Evolutionary conservation across 2,888 invertebrate genomes (phyloP).

Genomic region (Caenorhabditis angaria): DNA sequence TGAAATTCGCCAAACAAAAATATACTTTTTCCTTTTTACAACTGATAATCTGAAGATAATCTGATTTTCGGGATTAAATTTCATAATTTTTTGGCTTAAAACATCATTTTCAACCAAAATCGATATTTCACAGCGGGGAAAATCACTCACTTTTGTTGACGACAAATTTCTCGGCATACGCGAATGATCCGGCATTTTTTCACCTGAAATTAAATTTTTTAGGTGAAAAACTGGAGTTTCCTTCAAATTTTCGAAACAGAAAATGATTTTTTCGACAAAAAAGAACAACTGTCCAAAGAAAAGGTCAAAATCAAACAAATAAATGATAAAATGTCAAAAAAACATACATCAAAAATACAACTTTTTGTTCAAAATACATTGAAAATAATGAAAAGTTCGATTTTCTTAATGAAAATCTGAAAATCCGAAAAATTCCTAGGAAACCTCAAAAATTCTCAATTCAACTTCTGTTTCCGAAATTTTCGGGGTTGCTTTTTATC

Average conservation of each 20-base stretch:
- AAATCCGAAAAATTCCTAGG: not conserved
- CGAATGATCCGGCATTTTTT: conserved; percentile 37
- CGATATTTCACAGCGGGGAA: not conserved
- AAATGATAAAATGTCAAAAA: too few relatives aligned
- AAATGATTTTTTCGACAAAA: conserved; percentile 6
- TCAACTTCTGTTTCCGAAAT: too few relatives aligned
- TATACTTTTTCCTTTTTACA: too few relatives aligned
- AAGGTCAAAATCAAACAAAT: not conserved
- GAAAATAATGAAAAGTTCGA: too few relatives aligned
- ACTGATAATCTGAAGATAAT: too few relatives aligned
- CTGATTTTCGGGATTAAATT: too few relatives aligned
- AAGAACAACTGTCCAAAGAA: not conserved
- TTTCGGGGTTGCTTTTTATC: too few relatives aligned
- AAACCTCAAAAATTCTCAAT: not conserved
- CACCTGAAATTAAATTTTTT: not conserved
- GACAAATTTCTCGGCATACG: conserved; percentile 56
- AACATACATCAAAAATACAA: too few relatives aligned
- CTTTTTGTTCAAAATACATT: too few relatives aligned
- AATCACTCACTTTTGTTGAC: conserved; percentile 44
- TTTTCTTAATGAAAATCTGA: not conserved
- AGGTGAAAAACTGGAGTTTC: not conserved
- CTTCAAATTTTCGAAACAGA: not conserved
- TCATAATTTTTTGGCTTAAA: too few relatives aligned
- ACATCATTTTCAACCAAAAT: not conserved
- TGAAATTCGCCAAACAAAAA: too few relatives aligned